These are phyloP conservation scores for Epinephelus malabaricus DNA, from an alignment of 2,797 vertebrate species.

Conservation along the genomic window DNA sequence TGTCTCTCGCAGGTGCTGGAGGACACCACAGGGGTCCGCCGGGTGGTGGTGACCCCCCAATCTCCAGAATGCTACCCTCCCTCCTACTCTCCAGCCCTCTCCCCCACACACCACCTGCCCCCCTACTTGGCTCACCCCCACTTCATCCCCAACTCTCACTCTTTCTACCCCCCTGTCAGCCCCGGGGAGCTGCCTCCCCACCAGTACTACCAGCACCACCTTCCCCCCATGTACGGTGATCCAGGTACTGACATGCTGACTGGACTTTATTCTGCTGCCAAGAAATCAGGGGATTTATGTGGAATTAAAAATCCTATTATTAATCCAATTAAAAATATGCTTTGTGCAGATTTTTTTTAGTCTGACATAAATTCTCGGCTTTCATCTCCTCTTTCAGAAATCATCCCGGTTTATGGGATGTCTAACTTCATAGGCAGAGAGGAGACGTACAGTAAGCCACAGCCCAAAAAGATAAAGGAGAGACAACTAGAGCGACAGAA, in stretches of 20 bases:
- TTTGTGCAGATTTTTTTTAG: neutral
- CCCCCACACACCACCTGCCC: constrained; percentile 94
- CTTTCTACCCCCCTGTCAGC: constrained; percentile 96
- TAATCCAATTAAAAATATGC: neutral
- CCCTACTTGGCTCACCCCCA: constrained; percentile 95
- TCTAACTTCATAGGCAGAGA: constrained; percentile 95
- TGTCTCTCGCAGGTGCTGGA: constrained; percentile 90
- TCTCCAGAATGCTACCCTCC: constrained; percentile 97
- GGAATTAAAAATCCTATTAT: constrained; percentile 21
- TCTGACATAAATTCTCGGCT: neutral
- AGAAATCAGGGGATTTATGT: neutral
- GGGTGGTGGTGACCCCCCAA: constrained; percentile 97
- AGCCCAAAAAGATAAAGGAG: constrained; percentile 95
- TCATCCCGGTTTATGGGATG: constrained; percentile 97
- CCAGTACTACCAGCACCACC: constrained; percentile 96
- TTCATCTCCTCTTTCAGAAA: constrained; percentile 85
- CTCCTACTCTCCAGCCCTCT: constrained; percentile 96
- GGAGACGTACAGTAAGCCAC: constrained; percentile 95
- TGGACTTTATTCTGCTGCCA: neutral
- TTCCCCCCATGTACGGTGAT: constrained; percentile 94
- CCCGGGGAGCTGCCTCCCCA: constrained; percentile 94
- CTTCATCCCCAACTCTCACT: constrained; percentile 96
- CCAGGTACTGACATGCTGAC: constrained; percentile 84
- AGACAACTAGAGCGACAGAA: constrained; percentile 95
- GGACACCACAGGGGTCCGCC: constrained; percentile 95